Evolutionary conservation across 2,888 invertebrate genomes (phyloP).

Genomic region (Prenolepis imparis): DNA sequence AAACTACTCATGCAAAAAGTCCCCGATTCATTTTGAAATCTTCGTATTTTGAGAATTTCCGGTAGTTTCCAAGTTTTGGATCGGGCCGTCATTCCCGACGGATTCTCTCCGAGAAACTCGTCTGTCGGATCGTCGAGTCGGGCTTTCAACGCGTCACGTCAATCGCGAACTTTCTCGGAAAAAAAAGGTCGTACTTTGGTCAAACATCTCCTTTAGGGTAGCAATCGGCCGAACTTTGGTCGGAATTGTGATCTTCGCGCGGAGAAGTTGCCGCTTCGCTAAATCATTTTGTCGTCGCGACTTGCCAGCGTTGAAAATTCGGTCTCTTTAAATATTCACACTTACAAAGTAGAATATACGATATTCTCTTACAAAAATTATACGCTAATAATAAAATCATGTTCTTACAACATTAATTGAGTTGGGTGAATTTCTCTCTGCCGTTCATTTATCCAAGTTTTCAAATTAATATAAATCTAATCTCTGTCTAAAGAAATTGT

Average conservation of each 20-base stretch:
- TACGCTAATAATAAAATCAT: not conserved
- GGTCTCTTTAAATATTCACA: constrained; percentile 7
- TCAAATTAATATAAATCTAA: not conserved
- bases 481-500: not conserved
- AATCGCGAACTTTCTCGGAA: constrained; percentile 68
- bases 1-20: constrained; percentile 31
- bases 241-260: constrained; percentile 56
- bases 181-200: constrained; percentile 63
- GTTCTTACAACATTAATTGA: not conserved
- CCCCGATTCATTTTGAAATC: constrained; percentile 15
- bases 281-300: constrained; percentile 46
- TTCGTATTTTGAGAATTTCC: constrained; percentile 47
- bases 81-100: constrained; percentile 29
- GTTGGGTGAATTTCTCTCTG: not conserved
- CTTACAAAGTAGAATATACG: not conserved
- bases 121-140: constrained; percentile 50
- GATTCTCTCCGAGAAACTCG: constrained; percentile 50
- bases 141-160: constrained; percentile 65
- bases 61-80: constrained; percentile 61
- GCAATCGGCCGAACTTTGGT: constrained; percentile 60
- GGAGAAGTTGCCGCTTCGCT: constrained; percentile 38
- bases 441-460: not conserved
- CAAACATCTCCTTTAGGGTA: constrained; percentile 65
- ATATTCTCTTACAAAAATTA: constrained; percentile 4
- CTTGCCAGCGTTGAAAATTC: constrained; percentile 26